phyloP scores from a whole-genome alignment of 2,113 vertebrate genomes.

The Amia ocellicauda region DNA sequence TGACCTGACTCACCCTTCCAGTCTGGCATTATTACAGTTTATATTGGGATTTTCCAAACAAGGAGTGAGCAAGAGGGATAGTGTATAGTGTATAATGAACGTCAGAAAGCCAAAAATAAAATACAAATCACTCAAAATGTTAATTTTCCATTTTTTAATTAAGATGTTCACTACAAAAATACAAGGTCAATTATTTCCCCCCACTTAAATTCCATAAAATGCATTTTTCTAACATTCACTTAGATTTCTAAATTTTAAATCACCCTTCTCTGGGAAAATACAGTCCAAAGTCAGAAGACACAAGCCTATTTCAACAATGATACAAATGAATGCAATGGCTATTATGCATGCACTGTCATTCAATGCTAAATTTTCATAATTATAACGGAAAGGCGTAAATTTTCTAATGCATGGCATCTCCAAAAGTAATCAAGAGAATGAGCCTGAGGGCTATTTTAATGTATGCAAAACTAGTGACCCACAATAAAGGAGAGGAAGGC shows the following conservation, averaged over 20 bases:
- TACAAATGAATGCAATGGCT: constrained; percentile 50
- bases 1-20: constrained; percentile 58
- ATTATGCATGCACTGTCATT: constrained; percentile 76
- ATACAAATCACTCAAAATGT: too few species aligned
- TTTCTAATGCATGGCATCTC: constrained; percentile 87
- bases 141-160: too few species aligned
- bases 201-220: too few species aligned
- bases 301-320: constrained; percentile 18
- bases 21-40: constrained; percentile 54
- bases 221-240: too few species aligned
- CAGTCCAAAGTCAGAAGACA: constrained; percentile 15
- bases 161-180: too few species aligned
- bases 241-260: too few species aligned
- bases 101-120: constrained; percentile 44
- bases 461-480: constrained; percentile 97
- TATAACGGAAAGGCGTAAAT: constrained; percentile 92
- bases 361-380: constrained; percentile 85
- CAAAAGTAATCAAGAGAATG: constrained; percentile 96
- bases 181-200: too few species aligned
- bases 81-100: constrained; percentile 38
- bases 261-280: neutral
- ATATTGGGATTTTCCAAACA: constrained; percentile 67
- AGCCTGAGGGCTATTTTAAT: constrained; percentile 94
- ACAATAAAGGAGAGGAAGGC: constrained; percentile 86
- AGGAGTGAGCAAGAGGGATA: constrained; percentile 51